Conservation (phyloP, 1,140 invertebrate genomes). For the Drosophila ohnishii region DNA sequence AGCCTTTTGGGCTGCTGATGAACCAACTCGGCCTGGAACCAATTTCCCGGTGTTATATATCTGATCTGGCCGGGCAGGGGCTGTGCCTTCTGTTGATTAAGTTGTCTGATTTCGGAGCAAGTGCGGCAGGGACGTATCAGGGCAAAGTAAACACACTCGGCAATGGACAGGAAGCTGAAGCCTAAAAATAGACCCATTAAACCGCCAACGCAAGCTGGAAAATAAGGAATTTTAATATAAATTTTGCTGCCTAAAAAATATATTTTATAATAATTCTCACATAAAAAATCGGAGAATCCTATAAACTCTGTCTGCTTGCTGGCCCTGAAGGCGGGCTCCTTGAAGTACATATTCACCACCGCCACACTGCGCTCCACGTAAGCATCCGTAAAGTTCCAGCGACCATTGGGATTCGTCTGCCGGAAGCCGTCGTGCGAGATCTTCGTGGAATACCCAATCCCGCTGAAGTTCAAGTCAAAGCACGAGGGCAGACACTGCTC, state of each 20-base stretch:
- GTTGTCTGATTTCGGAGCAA: constrained; percentile 52
- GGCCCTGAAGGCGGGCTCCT: constrained; percentile 87
- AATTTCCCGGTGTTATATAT: constrained; percentile 36
- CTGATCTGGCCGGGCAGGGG: constrained; percentile 9
- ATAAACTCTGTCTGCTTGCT: constrained; percentile 89
- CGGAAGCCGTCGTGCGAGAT: constrained; percentile 63
- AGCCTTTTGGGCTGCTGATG: constrained; percentile 22
- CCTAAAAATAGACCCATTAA: constrained; percentile 91
- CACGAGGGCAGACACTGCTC: constrained; percentile 88
- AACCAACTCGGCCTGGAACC: constrained; percentile 48
- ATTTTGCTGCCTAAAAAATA: no score
- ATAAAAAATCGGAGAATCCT: constrained; percentile 90
- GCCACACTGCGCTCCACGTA: constrained; percentile 89
- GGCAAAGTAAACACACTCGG: constrained; percentile 89
- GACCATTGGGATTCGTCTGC: constrained; percentile 29
- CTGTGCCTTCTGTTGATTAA: constrained; percentile 5
- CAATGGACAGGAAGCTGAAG: constrained; percentile 90
- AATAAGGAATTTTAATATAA: neutral
- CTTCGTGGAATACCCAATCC: constrained; percentile 84
- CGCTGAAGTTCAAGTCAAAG: constrained; percentile 86
- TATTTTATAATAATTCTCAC: constrained; percentile 84
- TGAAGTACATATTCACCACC: constrained; percentile 89
- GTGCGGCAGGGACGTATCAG: constrained; percentile 85
- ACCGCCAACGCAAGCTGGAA: constrained; percentile 89
- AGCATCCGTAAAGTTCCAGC: constrained; percentile 86